These are phyloP conservation scores for Pardalotus punctatus DNA, from an alignment of 2,113 vertebrate species.

Conservation along the genomic window DNA sequence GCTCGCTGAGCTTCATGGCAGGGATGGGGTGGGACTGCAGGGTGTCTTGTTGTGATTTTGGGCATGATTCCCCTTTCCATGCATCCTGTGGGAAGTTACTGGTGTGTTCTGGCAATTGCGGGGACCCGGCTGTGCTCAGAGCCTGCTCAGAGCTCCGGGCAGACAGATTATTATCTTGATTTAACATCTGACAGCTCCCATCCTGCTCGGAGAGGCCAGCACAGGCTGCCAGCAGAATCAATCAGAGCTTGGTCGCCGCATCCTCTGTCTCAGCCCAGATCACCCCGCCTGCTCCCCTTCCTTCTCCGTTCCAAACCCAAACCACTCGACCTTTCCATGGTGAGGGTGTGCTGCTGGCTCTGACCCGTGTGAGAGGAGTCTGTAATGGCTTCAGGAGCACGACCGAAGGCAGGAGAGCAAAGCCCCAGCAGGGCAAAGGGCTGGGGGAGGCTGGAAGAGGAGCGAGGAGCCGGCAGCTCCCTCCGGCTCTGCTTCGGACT, in stretches of 20 bases:
- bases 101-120: accelerated
- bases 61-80: neutral
- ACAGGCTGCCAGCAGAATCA: neutral
- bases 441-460: neutral
- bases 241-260: neutral
- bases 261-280: neutral
- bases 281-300: neutral
- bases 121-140: neutral
- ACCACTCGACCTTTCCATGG: accelerated
- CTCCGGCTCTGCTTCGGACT: accelerated
- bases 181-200: conserved; percentile 17
- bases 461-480: neutral
- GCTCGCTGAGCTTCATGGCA: neutral
- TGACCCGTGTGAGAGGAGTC: accelerated
- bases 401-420: neutral
- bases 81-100: neutral
- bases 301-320: neutral
- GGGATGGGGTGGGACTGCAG: neutral
- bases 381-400: neutral
- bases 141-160: neutral
- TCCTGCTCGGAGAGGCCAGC: neutral
- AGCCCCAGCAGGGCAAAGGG: neutral
- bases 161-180: neutral
- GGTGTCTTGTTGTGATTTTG: neutral
- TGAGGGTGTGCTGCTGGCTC: neutral